Conservation (phyloP, 2,113 vertebrate genomes). For the Pterocles orientalis region DNA sequence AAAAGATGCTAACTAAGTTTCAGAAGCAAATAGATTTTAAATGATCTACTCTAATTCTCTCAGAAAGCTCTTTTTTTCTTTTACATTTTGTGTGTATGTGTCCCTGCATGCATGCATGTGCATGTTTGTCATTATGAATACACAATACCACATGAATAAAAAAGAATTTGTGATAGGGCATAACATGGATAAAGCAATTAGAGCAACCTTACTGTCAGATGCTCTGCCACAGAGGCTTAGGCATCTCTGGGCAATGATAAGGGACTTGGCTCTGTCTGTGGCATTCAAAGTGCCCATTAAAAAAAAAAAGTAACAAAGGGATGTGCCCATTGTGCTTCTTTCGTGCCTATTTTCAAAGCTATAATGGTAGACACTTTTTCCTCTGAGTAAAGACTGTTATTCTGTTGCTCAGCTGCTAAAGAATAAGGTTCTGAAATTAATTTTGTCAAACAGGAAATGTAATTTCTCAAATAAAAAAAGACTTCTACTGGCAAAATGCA, state of each 20-base stretch:
- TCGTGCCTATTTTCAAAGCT: slow-evolving; percentile 33
- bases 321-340: not conserved
- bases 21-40: not conserved
- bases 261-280: not conserved
- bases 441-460: slow-evolving; percentile 13
- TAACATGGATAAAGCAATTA: not conserved
- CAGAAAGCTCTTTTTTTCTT: not conserved
- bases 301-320: not conserved
- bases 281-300: not conserved
- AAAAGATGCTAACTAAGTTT: not conserved
- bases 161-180: not conserved
- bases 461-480: slow-evolving; percentile 8
- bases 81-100: not conserved
- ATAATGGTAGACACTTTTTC: not conserved
- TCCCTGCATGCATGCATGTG: not conserved
- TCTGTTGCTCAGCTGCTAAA: not conserved
- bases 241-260: not conserved
- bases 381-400: not conserved
- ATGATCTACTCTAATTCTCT: not conserved
- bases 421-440: slow-evolving; percentile 31
- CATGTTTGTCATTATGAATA: not conserved
- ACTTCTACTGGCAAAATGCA: not conserved
- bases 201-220: not conserved
- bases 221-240: not conserved
- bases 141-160: not conserved